phyloP scores from a whole-genome alignment of 2,888 invertebrate species.

The Myathropa florea region DNA sequence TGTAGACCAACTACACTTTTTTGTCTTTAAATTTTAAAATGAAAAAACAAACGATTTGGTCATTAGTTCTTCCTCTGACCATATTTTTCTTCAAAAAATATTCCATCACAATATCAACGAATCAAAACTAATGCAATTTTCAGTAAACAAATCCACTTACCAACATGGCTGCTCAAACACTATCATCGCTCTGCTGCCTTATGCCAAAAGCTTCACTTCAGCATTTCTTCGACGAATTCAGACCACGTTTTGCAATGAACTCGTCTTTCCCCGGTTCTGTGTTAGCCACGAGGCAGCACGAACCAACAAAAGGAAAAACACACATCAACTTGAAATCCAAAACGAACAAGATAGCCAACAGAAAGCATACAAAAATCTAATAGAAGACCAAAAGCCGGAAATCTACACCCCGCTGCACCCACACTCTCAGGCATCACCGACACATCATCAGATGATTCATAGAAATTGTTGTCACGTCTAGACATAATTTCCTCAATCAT shows the following conservation, averaged over 20 bases:
- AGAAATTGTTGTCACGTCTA: conserved; percentile 80
- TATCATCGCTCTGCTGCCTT: conserved; percentile 3
- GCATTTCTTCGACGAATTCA: conserved; percentile 49
- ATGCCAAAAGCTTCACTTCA: background rate
- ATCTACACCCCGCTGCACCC: conserved; percentile 4
- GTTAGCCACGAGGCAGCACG: conserved; percentile 2
- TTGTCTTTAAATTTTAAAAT: too few relatives aligned
- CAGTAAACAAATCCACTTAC: conserved; percentile 22
- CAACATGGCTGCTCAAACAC: background rate
- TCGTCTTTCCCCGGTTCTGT: conserved; percentile 27
- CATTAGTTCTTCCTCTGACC: too few relatives aligned
- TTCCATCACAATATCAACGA: background rate
- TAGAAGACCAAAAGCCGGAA: conserved; percentile 36
- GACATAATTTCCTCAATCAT: conserved; percentile 81
- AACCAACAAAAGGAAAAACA: conserved; percentile 26
- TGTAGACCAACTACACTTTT: too few relatives aligned
- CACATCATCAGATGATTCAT: conserved; percentile 71
- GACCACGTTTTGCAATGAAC: conserved; percentile 68
- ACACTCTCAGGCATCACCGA: background rate
- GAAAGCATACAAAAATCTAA: conserved; percentile 25
- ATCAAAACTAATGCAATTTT: conserved; percentile 30
- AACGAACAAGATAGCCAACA: conserved; percentile 47
- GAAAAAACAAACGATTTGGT: too few relatives aligned
- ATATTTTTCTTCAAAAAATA: too few relatives aligned
- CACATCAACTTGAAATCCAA: conserved; percentile 9